Evolutionary conservation across 1,140 invertebrate genomes (phyloP).

Genomic region (Trichonephila inaurata): DNA sequence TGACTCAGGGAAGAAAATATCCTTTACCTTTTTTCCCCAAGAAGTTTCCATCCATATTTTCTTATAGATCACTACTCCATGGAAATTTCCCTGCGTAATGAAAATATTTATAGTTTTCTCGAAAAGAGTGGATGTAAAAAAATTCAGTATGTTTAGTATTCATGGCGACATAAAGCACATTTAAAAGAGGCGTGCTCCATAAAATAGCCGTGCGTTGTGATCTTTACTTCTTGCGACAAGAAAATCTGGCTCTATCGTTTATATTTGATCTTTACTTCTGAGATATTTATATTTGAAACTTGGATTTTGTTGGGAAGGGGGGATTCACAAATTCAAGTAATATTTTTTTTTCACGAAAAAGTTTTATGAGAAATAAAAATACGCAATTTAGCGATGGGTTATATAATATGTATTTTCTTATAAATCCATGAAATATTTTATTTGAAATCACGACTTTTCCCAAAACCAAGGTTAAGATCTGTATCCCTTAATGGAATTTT

Average conservation of each 20-base stretch:
- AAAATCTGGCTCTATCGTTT: conserved; percentile 26
- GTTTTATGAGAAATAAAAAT: not conserved
- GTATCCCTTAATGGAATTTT: too few species aligned
- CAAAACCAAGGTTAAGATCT: too few species aligned
- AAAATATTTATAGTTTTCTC: not conserved
- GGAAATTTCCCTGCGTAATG: not conserved
- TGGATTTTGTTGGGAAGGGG: not conserved
- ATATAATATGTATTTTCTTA: too few species aligned
- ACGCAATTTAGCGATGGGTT: not conserved
- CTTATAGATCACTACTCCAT: too few species aligned
- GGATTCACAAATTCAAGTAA: not conserved
- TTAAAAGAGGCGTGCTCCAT: conserved; percentile 20
- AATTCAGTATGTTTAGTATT: conserved; percentile 4
- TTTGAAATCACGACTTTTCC: too few species aligned
- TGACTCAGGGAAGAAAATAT: too few species aligned
- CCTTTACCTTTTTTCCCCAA: too few species aligned
- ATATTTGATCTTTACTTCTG: conserved; percentile 6
- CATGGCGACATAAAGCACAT: conserved; percentile 22
- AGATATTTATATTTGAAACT: not conserved
- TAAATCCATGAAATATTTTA: too few species aligned
- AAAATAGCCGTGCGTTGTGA: not conserved
- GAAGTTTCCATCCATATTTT: too few species aligned
- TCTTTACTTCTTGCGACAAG: conserved; percentile 9
- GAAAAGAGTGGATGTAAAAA: not conserved
- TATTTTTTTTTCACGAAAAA: not conserved